Evolutionary conservation across 2,888 invertebrate species (phyloP), one percentile per base, ranked within the genome.

Genomic region (Oligia latruncula): DNA sequence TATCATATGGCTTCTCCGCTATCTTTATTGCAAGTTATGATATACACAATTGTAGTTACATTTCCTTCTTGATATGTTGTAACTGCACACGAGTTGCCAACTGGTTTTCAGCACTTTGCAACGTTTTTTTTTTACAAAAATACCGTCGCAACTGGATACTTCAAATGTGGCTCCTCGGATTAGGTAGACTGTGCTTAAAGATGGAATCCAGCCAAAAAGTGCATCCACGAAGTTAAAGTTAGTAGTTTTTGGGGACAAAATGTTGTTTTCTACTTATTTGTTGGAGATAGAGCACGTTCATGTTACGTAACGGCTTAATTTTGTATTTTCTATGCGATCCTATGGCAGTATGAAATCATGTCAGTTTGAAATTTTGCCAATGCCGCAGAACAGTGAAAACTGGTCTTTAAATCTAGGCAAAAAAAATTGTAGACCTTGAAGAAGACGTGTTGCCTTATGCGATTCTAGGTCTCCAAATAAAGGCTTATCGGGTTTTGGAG

Each of bases 201-300:
- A 87, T 87, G 88, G 89, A 87, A 80, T 68, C 67, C 66, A 65
- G 89, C 89, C 88, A 89, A 87, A 87, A 87, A 83, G 20, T 88
- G 80, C 88, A 83, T 71, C 76, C 77, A 78, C 74, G 46, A 80
- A 68, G 71, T 75, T 71, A 67, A 77, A 68, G 74, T 80, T 75
- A 65, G 68, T 75, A 78, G 87, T 75, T 87, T 87, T 87, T 87
- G 65, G 66, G 68, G 70, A 67, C 74, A 77, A 17, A 55, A 77
- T 74, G 43, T 77, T 80, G 72, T 81, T 75, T 87, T 74, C 73
- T 67, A 74, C 80, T 67, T 80, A 72, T 87, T 85, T 75, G 73
- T 15, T n/a, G 20, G 52, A 73, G 58, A 78, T 73, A 87, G 62
- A 76, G 65, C 62, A 87, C 66, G 76, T 64, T 78, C 55, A 17